Percentiles rank a stretch among this genome's conserved stretches.
These are phyloP conservation scores for Penaeus chinensis DNA, from an alignment of 1,140 invertebrate genomes.

Conservation along the genomic window DNA sequence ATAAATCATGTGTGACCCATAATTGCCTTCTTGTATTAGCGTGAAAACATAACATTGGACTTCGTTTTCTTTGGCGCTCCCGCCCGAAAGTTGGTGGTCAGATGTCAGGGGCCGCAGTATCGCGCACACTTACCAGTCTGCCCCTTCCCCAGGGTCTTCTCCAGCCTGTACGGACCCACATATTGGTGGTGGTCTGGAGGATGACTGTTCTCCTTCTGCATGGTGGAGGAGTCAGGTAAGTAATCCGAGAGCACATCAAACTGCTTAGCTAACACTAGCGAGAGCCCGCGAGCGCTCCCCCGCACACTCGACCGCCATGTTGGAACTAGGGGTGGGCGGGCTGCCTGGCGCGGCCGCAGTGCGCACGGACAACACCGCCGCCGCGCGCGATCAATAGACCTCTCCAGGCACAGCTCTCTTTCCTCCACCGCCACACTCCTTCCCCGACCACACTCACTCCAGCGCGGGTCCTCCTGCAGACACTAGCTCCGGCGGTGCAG, in stretches of 20 bases:
- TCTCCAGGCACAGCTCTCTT: constrained; percentile 41
- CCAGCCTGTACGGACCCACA: constrained; percentile 97
- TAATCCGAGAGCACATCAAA: constrained; percentile 61
- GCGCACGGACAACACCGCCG: constrained; percentile 37
- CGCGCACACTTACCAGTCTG: constrained; percentile 88
- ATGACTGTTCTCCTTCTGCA: constrained; percentile 66
- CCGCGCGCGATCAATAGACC: constrained; percentile 51
- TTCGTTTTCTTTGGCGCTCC: constrained; percentile 57
- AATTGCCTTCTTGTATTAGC: constrained; percentile 24
- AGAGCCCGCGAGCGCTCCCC: constrained; percentile 54
- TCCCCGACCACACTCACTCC: constrained; percentile 26
- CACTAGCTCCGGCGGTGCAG: not conserved
- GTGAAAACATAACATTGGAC: constrained; percentile 32
- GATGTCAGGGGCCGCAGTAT: constrained; percentile 29
- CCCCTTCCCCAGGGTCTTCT: constrained; percentile 98
- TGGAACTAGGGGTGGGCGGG: constrained; percentile 62
- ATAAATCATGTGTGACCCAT: not conserved
- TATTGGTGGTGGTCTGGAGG: constrained; percentile 77
- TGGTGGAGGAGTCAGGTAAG: constrained; percentile 62
- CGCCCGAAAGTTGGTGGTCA: constrained; percentile 51
- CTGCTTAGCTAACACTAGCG: constrained; percentile 55
- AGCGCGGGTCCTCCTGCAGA: constrained; percentile 30
- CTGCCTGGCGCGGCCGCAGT: constrained; percentile 57
- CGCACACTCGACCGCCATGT: constrained; percentile 59
- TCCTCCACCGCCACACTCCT: constrained; percentile 32